Evolutionary conservation across 2,888 invertebrate genomes (phyloP).

Genomic region (Agriopis marginaria): DNA sequence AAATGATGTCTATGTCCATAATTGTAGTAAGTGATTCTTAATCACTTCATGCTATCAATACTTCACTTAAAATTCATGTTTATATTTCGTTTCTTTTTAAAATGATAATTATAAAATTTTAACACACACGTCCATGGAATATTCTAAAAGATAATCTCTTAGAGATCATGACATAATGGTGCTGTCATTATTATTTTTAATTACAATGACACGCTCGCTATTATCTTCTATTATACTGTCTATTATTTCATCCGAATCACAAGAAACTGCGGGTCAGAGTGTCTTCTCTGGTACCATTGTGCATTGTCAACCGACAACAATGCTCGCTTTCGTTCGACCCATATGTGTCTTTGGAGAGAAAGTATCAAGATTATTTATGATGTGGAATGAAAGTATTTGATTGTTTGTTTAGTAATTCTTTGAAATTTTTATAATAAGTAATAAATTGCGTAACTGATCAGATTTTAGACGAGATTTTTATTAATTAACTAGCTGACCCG

Average conservation of each 20-base stretch:
- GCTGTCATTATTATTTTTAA: conserved; percentile 19
- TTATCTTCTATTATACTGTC: conserved; percentile 31
- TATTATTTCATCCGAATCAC: conserved; percentile 43
- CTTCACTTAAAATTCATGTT: no score
- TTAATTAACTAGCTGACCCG: no score
- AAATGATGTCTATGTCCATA: no score
- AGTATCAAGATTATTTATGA: conserved; percentile 41
- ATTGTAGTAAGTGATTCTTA: no score
- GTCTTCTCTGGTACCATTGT: conserved; percentile 62
- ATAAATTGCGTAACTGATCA: neutral
- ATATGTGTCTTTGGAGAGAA: conserved; percentile 64
- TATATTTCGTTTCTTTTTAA: no score
- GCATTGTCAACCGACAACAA: conserved; percentile 67
- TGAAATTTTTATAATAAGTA: neutral
- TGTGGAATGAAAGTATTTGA: conserved; percentile 22
- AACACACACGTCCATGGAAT: no score
- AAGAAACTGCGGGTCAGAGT: conserved; percentile 57
- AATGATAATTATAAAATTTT: no score
- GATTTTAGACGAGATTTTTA: neutral
- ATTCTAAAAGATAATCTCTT: neutral
- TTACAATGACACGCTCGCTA: conserved; percentile 1
- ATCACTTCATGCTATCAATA: no score
- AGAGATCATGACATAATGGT: conserved; percentile 10
- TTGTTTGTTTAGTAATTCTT: neutral
- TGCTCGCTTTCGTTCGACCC: conserved; percentile 73